Base-by-base conservation (phyloP, 2,888 invertebrate species). In the Drosophila paranaensis region DNA sequence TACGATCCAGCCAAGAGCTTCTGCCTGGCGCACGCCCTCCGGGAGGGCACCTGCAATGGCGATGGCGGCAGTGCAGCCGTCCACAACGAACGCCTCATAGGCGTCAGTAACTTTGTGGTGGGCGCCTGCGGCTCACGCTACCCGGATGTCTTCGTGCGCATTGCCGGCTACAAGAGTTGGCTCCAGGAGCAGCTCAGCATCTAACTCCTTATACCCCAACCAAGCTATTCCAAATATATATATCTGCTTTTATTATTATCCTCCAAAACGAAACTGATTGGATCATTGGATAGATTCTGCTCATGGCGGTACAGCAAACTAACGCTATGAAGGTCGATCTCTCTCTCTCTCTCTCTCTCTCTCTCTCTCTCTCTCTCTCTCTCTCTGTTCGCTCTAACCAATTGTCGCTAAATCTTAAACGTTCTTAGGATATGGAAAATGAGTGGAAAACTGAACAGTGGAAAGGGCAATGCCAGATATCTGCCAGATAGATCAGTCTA, bases 1-100 rank as follows among this genome's bases (percentile, higher is more conserved):
- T 60, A 74, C 13, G 79, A 89, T 46, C 14, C 60, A 48, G 53
- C 39, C 4, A 81, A 80, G 11, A 79, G 77, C 25, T 62, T 92
- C 37, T 92, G 92, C 55, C 75, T 92, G 58, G 77, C 79, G 0
- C 92, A 92, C 54, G 55, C 35, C 4, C 75, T 77, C 10, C 82
- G 86, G 65, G 79, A 89, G 69, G 92, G 92, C 61, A 90, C 82
- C 45, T 92, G 92, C 70, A 77, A 80, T 37, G 92, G 92, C 11
- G 92, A 92, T 56, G 92, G 91, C 4, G 92, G 92, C 45, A 87
- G 90, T 46, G 86, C 87, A 30, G 91, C 90, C 11, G 79, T 91
- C 30, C 86, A 89, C 55, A 67, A 88, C 2, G 75, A 71, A 4
- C 86, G 84, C 48, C 60, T 92, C 14, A 74, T 92, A 0, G 92